Base-by-base conservation (phyloP, 92 coral and sea anemone genomes). In the Blastomussa wellsi region DNA sequence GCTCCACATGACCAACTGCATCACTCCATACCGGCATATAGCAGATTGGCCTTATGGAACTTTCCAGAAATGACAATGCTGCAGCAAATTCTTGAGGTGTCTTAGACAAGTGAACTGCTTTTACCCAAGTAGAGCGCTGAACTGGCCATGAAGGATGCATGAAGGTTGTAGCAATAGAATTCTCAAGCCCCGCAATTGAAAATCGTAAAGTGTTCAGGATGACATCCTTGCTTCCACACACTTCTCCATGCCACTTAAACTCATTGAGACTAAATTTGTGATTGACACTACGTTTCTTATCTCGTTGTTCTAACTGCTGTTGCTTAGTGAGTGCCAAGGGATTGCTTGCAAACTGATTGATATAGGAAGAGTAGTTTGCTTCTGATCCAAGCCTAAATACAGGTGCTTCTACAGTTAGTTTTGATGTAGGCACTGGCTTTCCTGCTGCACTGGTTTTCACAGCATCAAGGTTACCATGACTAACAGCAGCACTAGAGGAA, bases 131-230 rank as follows among this genome's bases (percentile, higher is more conserved):
- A n/a, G 99, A 92, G 10, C 99, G 94, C 89, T 96, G 99, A 24
- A 96, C 53, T 4, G 99, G 98, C 99, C 99, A 96, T 7, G 88
- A 87, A 44, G 99, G 99, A 87, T 96, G 99, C 99, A 96, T 96
- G 77, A 96, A 96, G 26, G 99, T 88, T 3, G 96, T 71, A 22
- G 99, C 97, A n/a, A 96, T 87, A 49, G 90, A 88, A 77, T 92
- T 94, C 88, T 96, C 99, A 68, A 96, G 90, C 41, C 90, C 90
- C 35, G 94, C 98, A 26, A 96, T 84, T 38, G 99, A 93, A 72
- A 93, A 94, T 15, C 99, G 93, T n/a, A 96, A 79, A 66, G 98
- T 92, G 86, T 95, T 93, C 70, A 96, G 75, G 76, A 96, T 81
- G 33, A 91, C 93, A 14, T 93, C 97, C 77, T 91, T 95, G 67